Percentiles rank a stretch among this genome's conserved stretches.
These are phyloP conservation scores for Plecotus auritus DNA, from an alignment of 2,113 vertebrate species.

Conservation along the genomic window DNA sequence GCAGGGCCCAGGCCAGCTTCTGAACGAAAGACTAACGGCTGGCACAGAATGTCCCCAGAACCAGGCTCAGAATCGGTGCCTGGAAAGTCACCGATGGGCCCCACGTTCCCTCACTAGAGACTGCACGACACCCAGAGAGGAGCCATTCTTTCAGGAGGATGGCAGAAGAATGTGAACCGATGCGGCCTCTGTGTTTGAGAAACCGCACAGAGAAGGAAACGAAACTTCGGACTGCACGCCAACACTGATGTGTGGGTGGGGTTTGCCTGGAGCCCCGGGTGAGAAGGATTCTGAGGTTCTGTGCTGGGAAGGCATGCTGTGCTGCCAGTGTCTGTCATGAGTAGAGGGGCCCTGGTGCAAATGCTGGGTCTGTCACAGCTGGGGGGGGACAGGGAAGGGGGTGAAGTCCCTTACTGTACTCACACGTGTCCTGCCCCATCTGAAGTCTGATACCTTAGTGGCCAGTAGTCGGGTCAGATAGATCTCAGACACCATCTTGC, in stretches of 20 bases:
- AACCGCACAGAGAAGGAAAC: neutral
- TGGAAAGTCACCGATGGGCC: neutral
- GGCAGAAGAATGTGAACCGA: fast-evolving
- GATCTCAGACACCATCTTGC: conserved; percentile 99
- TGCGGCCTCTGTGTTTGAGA: neutral
- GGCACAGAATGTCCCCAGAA: neutral
- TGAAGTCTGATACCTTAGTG: conserved; percentile 88
- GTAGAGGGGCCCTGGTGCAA: fast-evolving
- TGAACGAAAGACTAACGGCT: fast-evolving
- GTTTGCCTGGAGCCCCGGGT: neutral
- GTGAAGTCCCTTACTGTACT: fast-evolving
- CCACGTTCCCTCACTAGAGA: fast-evolving
- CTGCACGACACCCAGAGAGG: fast-evolving
- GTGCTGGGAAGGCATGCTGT: neutral
- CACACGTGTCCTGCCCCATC: fast-evolving
- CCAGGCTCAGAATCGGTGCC: neutral
- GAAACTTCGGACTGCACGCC: neutral
- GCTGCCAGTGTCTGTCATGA: neutral
- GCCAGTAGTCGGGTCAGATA: conserved; percentile 96
- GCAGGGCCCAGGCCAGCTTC: neutral
- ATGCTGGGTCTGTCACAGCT: no score
- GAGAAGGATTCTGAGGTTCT: neutral
- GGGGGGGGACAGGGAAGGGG: neutral
- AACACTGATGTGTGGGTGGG: no score
- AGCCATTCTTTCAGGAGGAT: neutral